Conservation (phyloP, 2,888 invertebrate genomes). For the Frankliniella fusca region DNA sequence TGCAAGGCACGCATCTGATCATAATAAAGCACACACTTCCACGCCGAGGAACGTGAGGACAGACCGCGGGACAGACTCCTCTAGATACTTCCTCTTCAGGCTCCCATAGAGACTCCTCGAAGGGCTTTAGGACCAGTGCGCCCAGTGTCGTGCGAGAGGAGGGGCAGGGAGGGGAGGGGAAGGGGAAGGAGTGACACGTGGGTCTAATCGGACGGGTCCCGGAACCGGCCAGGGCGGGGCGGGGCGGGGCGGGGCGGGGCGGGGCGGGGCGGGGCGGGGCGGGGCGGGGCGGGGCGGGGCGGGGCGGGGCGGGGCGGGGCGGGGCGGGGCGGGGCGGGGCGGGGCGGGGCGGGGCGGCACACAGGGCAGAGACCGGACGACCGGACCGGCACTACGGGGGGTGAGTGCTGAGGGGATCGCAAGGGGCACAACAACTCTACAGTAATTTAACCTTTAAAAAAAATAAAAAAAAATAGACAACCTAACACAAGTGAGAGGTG, state of each 20-base stretch:
- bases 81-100: background rate
- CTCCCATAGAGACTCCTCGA: background rate
- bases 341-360: background rate
- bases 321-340: background rate
- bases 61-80: background rate
- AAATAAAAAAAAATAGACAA: too few relatives aligned
- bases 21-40: too few relatives aligned
- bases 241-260: background rate
- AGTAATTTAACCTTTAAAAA: too few relatives aligned
- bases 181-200: background rate
- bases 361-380: too few relatives aligned
- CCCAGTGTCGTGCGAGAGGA: background rate
- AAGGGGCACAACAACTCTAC: too few relatives aligned
- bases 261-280: background rate
- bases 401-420: too few relatives aligned
- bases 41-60: background rate
- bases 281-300: background rate
- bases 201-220: background rate
- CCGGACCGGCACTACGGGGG: too few relatives aligned
- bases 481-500: too few relatives aligned
- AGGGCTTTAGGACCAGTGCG: background rate
- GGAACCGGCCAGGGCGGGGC: background rate
- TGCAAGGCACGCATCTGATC: too few relatives aligned
- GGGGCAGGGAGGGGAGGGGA: background rate
- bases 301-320: background rate